Evolutionary conservation across 2,113 vertebrate genomes (phyloP), one percentile per base, ranked within the genome.

Genomic region (Pampusana beccarii): DNA sequence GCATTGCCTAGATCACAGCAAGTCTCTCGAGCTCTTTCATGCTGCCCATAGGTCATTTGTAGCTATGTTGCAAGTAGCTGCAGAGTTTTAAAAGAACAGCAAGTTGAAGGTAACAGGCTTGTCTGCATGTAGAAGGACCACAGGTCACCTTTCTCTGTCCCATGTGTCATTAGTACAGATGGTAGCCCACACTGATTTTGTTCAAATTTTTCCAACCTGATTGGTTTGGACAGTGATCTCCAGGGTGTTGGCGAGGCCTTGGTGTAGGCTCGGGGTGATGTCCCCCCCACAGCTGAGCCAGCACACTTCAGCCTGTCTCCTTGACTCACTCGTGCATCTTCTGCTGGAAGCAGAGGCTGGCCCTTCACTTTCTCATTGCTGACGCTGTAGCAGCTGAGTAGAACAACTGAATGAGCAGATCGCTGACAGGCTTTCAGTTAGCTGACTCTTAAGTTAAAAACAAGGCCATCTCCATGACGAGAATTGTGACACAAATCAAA

Each of bases 221-320:
- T 62, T 44, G 48, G 13, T 23, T 48, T 33, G 29, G 23, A 33
- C 25, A 38, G 38, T 48, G 1, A 1, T 42, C 12, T 36, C 8
- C 15, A n/a, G 31, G 57, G 21, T 8, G 10, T 29, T 1, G 1
- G 20, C n/a, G 50, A 40, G n/a, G 36, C 12, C 13, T 9, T 3
- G 4, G 61, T 20, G 28, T 19, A 62, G 31, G 26, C 28, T 58
- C 0, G 0, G 42, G 26, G 25, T 42, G 44, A 21, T 0, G 1
- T 28, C 9, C 8, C 6, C 7, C 15, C 8, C 18, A 6, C 5
- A n/a, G 58, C 58, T 50, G 29, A 66, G 16, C 34, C 53, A 18
- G 23, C 21, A 11, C 15, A 8, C 8, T 26, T 36, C 15, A 20
- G 17, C 8, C 2, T 11, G 9, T 54, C 44, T 70, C 46, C 53